Percentiles rank a stretch among this genome's conserved stretches.
Conservation (phyloP, 2,888 invertebrate species). For the Watsonalla binaria region DNA sequence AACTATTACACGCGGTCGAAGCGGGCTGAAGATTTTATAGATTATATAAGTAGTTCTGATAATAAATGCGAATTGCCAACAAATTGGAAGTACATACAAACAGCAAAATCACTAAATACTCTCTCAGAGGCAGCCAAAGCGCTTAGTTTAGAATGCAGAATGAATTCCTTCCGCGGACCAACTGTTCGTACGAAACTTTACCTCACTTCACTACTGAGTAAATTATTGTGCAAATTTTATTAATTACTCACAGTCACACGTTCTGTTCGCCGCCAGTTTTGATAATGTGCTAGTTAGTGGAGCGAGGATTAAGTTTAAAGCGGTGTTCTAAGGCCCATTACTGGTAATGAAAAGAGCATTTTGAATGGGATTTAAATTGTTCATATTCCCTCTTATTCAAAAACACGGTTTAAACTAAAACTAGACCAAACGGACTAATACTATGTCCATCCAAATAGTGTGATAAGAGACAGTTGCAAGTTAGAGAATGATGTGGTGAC, state of each 20-base stretch:
- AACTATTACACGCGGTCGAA: no score
- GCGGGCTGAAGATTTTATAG: no score
- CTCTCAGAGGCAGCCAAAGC: not conserved
- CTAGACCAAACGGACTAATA: no score
- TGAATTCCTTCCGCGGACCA: conserved; percentile 14
- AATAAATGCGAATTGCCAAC: no score
- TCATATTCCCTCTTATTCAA: no score
- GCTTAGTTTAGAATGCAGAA: conserved; percentile 16
- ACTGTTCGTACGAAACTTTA: conserved; percentile 18
- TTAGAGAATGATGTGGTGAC: no score
- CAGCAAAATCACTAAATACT: not conserved
- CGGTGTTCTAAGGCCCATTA: not conserved
- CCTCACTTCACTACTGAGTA: conserved; percentile 18
- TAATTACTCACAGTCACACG: conserved; percentile 30
- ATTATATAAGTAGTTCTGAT: no score
- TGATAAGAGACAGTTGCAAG: no score
- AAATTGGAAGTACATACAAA: not conserved
- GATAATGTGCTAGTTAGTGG: not conserved
- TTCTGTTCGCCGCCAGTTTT: conserved; percentile 3
- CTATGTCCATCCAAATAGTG: no score
- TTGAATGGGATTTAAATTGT: no score
- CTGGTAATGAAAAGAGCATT: no score
- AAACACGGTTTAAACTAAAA: no score
- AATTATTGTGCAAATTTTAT: conserved; percentile 37
- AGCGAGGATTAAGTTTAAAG: not conserved